phyloP scores from a whole-genome alignment of 2,888 invertebrate genomes.

The Metalampra italica region DNA sequence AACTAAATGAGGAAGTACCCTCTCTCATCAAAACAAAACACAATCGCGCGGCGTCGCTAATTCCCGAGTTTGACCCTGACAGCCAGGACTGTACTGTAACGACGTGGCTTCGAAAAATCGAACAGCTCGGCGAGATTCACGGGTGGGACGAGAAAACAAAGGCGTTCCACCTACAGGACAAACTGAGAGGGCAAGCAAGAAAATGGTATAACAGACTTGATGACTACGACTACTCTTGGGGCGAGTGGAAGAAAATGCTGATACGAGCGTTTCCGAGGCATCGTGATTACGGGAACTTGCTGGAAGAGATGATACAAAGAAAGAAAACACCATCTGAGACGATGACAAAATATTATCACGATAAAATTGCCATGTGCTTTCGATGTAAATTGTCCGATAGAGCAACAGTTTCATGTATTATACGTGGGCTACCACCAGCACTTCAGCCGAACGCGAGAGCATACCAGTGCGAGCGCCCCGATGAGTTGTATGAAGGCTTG shows the following conservation, averaged over 20 bases:
- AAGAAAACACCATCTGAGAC: conserved; percentile 18
- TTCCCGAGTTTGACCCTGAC: conserved; percentile 18
- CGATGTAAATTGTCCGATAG: conserved; percentile 22
- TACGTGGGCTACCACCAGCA: conserved; percentile 18
- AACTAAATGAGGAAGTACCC: no score
- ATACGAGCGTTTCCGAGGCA: conserved; percentile 23
- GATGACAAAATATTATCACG: conserved; percentile 30
- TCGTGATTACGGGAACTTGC: conserved; percentile 18
- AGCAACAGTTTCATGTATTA: conserved; percentile 22
- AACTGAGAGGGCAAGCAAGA: conserved; percentile 21
- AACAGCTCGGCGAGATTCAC: conserved; percentile 19
- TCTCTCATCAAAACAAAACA: no score
- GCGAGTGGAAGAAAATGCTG: conserved; percentile 25
- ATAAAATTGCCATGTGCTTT: conserved; percentile 27
- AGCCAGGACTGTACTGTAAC: conserved; percentile 13
- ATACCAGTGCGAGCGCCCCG: conserved; percentile 22
- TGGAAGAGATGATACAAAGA: conserved; percentile 22
- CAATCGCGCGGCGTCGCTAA: no score
- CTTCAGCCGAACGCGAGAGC: conserved; percentile 25
- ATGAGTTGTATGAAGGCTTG: conserved; percentile 21
- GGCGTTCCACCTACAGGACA: conserved; percentile 21
- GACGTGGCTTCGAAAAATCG: conserved; percentile 19
- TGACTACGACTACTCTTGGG: conserved; percentile 24
- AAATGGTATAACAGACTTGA: conserved; percentile 23
- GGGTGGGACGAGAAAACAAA: conserved; percentile 21